Percentiles rank a stretch among this genome's conserved stretches.
phyloP scores from a whole-genome alignment of 2,113 vertebrate species.

The Elephas maximus region DNA sequence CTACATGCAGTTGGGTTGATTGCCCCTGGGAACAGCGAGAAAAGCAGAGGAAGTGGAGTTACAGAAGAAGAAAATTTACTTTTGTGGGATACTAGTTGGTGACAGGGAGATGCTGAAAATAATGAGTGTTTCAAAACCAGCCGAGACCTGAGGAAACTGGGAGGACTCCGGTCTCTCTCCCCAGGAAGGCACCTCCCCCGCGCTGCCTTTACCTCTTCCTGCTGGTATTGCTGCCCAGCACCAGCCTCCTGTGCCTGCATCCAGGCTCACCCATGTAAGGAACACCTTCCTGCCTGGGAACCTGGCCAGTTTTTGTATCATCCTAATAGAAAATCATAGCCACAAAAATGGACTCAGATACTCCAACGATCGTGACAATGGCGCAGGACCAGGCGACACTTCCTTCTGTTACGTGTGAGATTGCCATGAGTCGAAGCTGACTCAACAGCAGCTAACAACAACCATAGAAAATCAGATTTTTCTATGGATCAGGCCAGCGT shows the following conservation, averaged over 20 bases:
- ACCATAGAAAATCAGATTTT: neutral
- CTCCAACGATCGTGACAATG: neutral
- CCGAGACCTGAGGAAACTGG: neutral
- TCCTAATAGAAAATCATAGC: neutral
- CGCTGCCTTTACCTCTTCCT: neutral
- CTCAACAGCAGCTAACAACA: neutral
- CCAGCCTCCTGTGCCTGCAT: neutral
- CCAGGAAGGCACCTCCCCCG: no score
- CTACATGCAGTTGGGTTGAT: neutral
- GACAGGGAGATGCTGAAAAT: neutral
- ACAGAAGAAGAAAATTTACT: constrained; percentile 47
- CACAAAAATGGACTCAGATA: neutral
- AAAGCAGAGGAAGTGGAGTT: neutral
- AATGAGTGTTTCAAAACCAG: neutral
- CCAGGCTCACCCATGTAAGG: fast-evolving
- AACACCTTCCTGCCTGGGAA: neutral
- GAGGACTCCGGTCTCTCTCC: neutral
- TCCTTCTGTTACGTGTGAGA: neutral
- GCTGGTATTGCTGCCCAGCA: neutral
- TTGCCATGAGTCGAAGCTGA: neutral
- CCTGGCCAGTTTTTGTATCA: neutral
- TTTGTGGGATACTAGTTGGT: constrained; percentile 1
- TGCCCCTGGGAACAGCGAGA: neutral
- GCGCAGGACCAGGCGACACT: neutral
- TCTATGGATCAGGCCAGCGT: neutral